phyloP scores from a whole-genome alignment of 2,797 vertebrate genomes.

The Coendou prehensilis region DNA sequence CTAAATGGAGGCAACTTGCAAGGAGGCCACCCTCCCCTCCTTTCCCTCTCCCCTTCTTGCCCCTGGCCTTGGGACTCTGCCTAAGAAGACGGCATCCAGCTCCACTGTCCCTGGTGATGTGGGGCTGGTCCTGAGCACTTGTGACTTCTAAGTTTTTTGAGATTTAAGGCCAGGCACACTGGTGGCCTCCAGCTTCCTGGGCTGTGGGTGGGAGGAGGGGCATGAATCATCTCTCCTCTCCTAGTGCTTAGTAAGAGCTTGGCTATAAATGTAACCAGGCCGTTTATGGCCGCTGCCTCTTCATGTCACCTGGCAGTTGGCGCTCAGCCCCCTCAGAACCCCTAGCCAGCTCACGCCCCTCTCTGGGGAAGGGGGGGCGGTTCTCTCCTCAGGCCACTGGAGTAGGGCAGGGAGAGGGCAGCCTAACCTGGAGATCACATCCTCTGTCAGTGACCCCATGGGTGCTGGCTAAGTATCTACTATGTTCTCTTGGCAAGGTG shows the following conservation, averaged over 20 bases:
- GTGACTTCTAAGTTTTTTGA: slow-evolving; percentile 70
- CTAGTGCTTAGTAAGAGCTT: slow-evolving; percentile 79
- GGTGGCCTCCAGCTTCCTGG: slow-evolving; percentile 69
- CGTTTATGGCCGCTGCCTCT: slow-evolving; percentile 71
- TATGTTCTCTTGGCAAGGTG: not conserved
- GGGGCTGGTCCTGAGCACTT: slow-evolving; percentile 14
- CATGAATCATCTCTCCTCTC: slow-evolving; percentile 78
- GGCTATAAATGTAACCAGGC: slow-evolving; percentile 82
- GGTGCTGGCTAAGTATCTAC: not conserved
- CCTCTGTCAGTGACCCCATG: not conserved
- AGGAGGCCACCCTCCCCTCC: rapidly evolving
- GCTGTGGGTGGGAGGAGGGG: slow-evolving; percentile 72
- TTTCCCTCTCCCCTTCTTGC: rapidly evolving
- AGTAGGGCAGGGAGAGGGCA: not conserved
- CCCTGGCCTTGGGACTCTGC: not conserved
- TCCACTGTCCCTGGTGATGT: slow-evolving; percentile 22
- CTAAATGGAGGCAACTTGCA: not conserved
- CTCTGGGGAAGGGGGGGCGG: not conserved
- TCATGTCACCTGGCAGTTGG: not conserved
- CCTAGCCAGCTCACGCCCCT: not conserved
- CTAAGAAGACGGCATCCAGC: not conserved
- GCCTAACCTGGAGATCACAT: not conserved
- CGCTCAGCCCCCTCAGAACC: not conserved
- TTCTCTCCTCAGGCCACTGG: not conserved
- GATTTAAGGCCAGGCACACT: slow-evolving; percentile 75